These are phyloP conservation scores for Brachyptera risi DNA, from an alignment of 2,888 invertebrate species.

Conservation along the genomic window DNA sequence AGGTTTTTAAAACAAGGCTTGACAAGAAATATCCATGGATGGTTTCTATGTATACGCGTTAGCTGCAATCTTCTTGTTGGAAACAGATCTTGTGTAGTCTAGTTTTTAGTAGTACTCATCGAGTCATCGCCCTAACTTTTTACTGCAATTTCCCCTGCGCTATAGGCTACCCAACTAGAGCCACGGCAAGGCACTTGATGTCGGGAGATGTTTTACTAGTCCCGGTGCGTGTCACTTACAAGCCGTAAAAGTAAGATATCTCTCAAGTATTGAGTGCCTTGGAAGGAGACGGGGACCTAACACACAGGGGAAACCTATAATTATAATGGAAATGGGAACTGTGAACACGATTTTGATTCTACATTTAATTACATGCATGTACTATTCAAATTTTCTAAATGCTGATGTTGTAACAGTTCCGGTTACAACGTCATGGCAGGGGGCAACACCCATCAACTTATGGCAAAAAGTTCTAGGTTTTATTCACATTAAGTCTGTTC, in stretches of 20 bases:
- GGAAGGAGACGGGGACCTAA: not conserved
- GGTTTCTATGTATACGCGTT: no score
- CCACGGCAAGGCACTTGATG: slow-evolving; percentile 9
- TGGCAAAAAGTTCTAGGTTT: not conserved
- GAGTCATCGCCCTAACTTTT: slow-evolving; percentile 15
- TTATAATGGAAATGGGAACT: not conserved
- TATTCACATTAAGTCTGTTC: no score
- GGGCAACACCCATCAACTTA: not conserved
- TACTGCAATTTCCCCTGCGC: slow-evolving; percentile 12
- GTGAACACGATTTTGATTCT: not conserved
- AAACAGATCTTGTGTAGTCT: not conserved
- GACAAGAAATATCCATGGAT: slow-evolving; percentile 2
- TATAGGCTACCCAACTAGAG: slow-evolving; percentile 6
- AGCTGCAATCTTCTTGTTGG: not conserved
- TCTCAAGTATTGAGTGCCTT: slow-evolving; percentile 6
- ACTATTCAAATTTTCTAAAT: not conserved
- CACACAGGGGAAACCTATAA: not conserved
- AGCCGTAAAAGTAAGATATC: slow-evolving; percentile 11
- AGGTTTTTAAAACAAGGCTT: not conserved
- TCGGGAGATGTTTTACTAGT: slow-evolving; percentile 12
- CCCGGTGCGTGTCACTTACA: slow-evolving; percentile 5
- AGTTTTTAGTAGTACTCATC: slow-evolving; percentile 21
- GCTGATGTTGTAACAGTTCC: not conserved
- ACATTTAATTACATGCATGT: not conserved
- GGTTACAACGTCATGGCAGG: not conserved